Percentiles rank a stretch among this genome's conserved stretches.
These are phyloP conservation scores for Meloidogyne chitwoodi DNA, from an alignment of 1,140 invertebrate genomes.

Conservation along the genomic window DNA sequence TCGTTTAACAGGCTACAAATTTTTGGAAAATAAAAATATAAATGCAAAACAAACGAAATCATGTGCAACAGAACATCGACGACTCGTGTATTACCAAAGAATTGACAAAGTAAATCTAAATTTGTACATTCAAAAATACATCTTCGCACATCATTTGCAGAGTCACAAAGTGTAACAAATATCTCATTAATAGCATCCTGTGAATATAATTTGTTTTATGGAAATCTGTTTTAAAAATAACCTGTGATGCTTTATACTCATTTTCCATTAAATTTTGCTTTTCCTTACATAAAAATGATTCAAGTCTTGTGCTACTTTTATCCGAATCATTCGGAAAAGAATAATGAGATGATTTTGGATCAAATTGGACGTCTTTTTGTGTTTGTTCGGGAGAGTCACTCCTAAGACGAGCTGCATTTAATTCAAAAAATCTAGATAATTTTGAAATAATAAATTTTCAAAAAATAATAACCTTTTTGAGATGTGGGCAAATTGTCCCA, in stretches of 20 bases:
- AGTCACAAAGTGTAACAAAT: conserved; percentile 40
- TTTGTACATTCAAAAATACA: conserved; percentile 29
- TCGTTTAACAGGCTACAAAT: conserved; percentile 31
- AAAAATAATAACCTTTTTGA: conserved; percentile 24
- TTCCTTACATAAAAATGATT: conserved; percentile 28
- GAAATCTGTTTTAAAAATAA: not conserved
- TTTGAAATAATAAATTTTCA: not conserved
- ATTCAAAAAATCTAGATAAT: conserved; percentile 30
- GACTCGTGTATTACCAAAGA: conserved; percentile 34
- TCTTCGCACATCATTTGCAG: conserved; percentile 37
- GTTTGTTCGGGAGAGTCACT: conserved; percentile 9
- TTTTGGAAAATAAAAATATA: not conserved
- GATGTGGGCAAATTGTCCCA: conserved; percentile 34
- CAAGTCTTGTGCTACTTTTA: conserved; percentile 3
- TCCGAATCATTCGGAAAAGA: not conserved
- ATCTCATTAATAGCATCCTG: conserved; percentile 38
- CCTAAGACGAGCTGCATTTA: conserved; percentile 16
- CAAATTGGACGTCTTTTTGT: not conserved
- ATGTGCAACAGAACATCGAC: conserved; percentile 47
- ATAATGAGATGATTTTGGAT: not conserved
- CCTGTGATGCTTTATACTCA: not conserved
- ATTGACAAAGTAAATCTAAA: conserved; percentile 36
- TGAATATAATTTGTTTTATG: not conserved
- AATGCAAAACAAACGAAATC: conserved; percentile 24
- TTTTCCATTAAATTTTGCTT: conserved; percentile 13